Evolutionary conservation across 2,113 vertebrate species (phyloP), one percentile per base, ranked within the genome.

Genomic region (Zosterops borbonicus): DNA sequence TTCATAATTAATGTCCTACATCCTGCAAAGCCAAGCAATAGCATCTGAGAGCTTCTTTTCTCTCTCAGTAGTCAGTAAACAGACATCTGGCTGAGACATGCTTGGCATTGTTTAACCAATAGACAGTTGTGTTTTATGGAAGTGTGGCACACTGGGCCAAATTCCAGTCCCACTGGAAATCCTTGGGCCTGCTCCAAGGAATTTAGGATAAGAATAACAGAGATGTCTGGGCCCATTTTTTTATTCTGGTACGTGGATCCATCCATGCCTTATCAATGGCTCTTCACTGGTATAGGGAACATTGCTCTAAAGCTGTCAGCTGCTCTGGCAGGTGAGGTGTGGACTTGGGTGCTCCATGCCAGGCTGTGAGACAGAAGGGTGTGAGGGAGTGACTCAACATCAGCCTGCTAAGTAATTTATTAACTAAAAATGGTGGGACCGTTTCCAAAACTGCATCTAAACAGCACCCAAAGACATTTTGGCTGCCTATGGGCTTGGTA

Each of bases 151-250:
- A 81, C 83, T 94, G 91, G 95, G 92, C 89, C 91, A 50, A 78
- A 77, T 84, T 97, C 95, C 95, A 95, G 79, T 92, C 94, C 69
- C 76, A 21, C 89, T 92, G 95, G 92, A 92, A 94, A 89, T 93
- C 55, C 68, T 50, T 95, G 86, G 91, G 89, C 19, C 76, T 0
- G 1, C 69, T 96, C 95, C 91, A 96, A 84, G 83, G 91, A 96
- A 87, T 86, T 46, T 68, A 83, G 83, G n/a, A 18, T 50, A 59
- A 94, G 80, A 64, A 92, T 64, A 63, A 39, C 64, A 67, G 76
- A 86, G 68, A 41, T 0, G 0, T 37, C 1, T 0, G 29, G 65
- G 28, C 21, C 31, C 68, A 2, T 39, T 50, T 56, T 65, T n/a
- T 83, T 21, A 24, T 80, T 69, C 27, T 63, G 28, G 42, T 46